Percentiles rank a stretch among this genome's conserved stretches.
phyloP scores from a whole-genome alignment of 2,888 invertebrate species.

The Alentia gelatinosa region DNA sequence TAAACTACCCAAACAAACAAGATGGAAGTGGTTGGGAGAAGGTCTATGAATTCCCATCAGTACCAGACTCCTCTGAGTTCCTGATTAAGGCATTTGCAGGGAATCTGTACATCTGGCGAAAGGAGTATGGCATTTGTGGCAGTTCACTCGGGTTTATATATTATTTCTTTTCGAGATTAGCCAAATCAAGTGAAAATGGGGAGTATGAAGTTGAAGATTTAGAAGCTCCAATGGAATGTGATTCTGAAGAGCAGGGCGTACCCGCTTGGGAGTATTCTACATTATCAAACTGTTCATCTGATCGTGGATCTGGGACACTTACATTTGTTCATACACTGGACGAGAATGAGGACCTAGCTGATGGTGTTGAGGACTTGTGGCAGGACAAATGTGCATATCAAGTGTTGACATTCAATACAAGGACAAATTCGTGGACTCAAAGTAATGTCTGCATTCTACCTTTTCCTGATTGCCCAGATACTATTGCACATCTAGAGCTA shows the following conservation, averaged over 20 bases:
- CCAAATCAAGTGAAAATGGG: neutral
- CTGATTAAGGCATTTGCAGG: neutral
- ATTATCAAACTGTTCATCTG: neutral
- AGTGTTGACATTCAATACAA: neutral
- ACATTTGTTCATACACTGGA: neutral
- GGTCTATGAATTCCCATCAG: neutral
- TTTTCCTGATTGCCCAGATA: neutral
- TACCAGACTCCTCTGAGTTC: neutral
- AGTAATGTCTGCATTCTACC: neutral
- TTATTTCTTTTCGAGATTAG: neutral
- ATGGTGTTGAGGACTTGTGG: neutral
- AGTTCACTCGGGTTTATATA: neutral
- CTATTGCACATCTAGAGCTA: neutral
- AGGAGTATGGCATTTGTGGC: neutral
- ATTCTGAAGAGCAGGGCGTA: neutral
- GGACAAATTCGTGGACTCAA: neutral
- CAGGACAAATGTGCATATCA: neutral
- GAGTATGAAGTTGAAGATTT: neutral
- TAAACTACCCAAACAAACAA: no score
- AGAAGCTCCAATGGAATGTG: neutral
- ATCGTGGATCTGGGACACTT: neutral
- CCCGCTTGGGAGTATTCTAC: neutral
- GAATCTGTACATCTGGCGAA: neutral
- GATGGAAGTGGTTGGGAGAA: no score
- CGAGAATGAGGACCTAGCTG: neutral